Evolutionary conservation across 2,888 invertebrate species (phyloP).

Genomic region (Chrysolina americana): DNA sequence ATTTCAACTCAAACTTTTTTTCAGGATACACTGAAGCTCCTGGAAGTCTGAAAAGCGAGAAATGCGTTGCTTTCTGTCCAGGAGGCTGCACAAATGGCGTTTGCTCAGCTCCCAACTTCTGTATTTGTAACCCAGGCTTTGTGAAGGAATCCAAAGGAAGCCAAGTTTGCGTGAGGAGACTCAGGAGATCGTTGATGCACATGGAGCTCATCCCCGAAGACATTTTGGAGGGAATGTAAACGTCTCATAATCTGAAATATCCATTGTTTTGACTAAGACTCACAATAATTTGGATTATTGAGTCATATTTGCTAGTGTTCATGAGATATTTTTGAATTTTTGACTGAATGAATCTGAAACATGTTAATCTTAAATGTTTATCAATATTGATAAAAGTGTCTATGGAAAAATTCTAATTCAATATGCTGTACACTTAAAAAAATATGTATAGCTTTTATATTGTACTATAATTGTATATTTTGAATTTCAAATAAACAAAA

Average conservation of each 20-base stretch:
- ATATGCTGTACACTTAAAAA: too few relatives aligned
- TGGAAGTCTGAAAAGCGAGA: constrained; percentile 60
- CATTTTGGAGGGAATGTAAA: constrained; percentile 49
- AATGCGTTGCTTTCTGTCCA: constrained; percentile 74
- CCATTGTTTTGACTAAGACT: not conserved
- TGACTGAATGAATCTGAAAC: too few relatives aligned
- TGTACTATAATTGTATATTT: too few relatives aligned
- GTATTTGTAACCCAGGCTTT: constrained; percentile 81
- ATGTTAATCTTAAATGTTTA: too few relatives aligned
- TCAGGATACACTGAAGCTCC: constrained; percentile 67
- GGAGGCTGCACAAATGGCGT: constrained; percentile 83
- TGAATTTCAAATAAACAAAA: too few relatives aligned
- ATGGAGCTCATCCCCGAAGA: constrained; percentile 65
- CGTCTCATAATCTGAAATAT: not conserved
- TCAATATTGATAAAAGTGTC: too few relatives aligned
- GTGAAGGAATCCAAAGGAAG: constrained; percentile 77
- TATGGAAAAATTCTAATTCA: too few relatives aligned
- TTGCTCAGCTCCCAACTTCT: constrained; percentile 82
- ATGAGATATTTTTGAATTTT: not conserved
- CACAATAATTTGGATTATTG: not conserved
- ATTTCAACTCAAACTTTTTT: constrained; percentile 18
- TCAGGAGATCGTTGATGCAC: constrained; percentile 66
- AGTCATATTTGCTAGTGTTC: not conserved
- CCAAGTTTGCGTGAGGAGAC: constrained; percentile 75
- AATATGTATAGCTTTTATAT: too few relatives aligned